These are phyloP conservation scores for Clusia tigrina DNA, from an alignment of 2,888 invertebrate species.

Conservation along the genomic window DNA sequence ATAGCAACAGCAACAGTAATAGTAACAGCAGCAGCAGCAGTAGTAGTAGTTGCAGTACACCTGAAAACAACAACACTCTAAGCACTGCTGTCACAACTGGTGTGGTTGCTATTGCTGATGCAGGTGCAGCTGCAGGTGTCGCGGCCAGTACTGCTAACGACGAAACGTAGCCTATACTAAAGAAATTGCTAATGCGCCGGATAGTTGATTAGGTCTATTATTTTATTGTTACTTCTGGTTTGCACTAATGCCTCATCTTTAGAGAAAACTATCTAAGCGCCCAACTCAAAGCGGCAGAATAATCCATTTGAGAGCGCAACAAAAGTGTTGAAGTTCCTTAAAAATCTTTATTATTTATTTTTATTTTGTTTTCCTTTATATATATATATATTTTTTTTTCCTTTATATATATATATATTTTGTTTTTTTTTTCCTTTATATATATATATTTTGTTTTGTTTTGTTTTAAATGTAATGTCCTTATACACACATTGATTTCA, in stretches of 20 bases:
- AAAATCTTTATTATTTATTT: not conserved
- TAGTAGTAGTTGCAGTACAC: conserved; percentile 34
- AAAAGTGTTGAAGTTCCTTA: not conserved
- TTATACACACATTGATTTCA: too few species aligned
- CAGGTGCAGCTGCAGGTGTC: conserved; percentile 47
- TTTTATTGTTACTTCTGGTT: too few species aligned
- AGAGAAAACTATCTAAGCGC: not conserved
- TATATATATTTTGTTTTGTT: too few species aligned
- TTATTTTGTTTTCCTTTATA: too few species aligned
- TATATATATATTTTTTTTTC: too few species aligned
- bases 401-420: too few species aligned
- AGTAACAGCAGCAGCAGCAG: conserved; percentile 35
- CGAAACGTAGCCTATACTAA: conserved; percentile 66
- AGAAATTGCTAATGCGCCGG: conserved; percentile 63
- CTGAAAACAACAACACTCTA: conserved; percentile 30
- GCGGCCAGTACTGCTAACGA: conserved; percentile 49
- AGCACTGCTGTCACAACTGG: not conserved
- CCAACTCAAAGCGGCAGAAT: not conserved
- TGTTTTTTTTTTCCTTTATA: too few species aligned
- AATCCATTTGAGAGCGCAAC: not conserved
- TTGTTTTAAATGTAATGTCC: too few species aligned
- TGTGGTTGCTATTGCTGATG: conserved; percentile 25
- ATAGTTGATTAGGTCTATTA: conserved; percentile 43
- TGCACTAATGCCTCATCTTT: too few species aligned
- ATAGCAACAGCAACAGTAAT: conserved; percentile 25